Conservation (phyloP, 2,113 vertebrate genomes). For the Arenaria interpres region DNA sequence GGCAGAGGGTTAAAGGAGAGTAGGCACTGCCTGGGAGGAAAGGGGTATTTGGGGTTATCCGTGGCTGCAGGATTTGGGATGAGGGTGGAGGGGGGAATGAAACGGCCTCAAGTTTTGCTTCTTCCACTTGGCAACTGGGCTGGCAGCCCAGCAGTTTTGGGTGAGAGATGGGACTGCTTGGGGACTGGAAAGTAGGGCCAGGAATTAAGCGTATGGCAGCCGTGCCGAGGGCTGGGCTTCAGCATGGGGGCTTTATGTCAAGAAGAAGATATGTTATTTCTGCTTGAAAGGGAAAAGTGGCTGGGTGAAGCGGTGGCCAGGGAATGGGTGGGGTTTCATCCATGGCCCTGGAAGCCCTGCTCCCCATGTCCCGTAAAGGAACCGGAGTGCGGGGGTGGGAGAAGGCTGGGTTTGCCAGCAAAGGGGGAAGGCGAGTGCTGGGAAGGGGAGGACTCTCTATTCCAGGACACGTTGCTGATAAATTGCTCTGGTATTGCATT, state of each 20-base stretch:
- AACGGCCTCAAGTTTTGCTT: neutral
- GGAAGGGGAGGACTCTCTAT: constrained; percentile 39
- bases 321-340: neutral
- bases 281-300: neutral
- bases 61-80: neutral
- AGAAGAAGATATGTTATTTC: neutral
- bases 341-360: neutral
- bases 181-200: neutral
- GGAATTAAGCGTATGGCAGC: neutral
- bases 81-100: neutral
- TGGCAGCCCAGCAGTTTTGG: neutral
- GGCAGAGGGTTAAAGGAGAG: neutral
- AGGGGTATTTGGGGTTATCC: neutral
- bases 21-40: neutral
- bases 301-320: neutral
- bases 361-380: neutral
- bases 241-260: neutral
- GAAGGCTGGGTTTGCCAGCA: constrained; percentile 21
- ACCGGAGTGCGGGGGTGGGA: neutral
- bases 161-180: neutral
- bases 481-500: neutral
- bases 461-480: neutral
- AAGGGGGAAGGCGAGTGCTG: neutral
- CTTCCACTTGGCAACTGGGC: neutral
- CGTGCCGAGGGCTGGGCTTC: neutral